Evolutionary conservation across 2,888 invertebrate species (phyloP), one percentile per base, ranked within the genome.

Genomic region (Drosophila multiciliata): DNA sequence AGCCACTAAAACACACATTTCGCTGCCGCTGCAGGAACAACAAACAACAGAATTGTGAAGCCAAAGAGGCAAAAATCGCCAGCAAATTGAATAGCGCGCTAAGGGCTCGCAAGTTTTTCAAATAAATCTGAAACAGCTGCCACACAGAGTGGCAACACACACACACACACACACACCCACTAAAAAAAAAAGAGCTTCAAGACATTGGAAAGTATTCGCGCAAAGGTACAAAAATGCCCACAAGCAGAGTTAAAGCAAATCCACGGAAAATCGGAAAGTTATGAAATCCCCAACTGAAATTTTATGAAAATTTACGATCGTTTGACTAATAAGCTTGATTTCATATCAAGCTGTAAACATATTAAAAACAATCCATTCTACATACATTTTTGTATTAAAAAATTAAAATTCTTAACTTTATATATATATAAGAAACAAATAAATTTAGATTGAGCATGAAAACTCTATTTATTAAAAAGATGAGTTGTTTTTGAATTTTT

Each of bases 1-100:
- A 84, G 79, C 85, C 87, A 86, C 85, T 86, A 86, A 85, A 85
- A 85, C 87, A 86, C 85, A 85, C 85, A 84, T 85, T 85, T 85
- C 61, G 76, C 70, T 58, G 49, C 67, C 33, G 17, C 62, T 38
- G 35, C 65, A 62, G 40, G 42, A 52, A 64, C 26, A 67, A 68
- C 33, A 63, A 45, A 63, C 48, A 73, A 61, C 53, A 66, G 52
- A 49, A 61, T 49, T 49, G 55, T n/a, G 32, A 59, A 63, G 38
- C 65, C 63, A 65, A 66, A 66, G 42, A 57, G 61, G 65, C 75
- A 83, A 83, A 75, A 84, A 85, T 83, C 63, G 82, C 68, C 77
- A 58, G 82, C 66, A 85, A 84, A 85, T 83, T 82, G 87, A 79
- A 87, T 83, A 83, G 75, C 75, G 72, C 72, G 65, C 72, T 63